Evolutionary conservation across 2,888 invertebrate genomes (phyloP), one percentile per base, ranked within the genome.

Genomic region (Steromphala cineraria): DNA sequence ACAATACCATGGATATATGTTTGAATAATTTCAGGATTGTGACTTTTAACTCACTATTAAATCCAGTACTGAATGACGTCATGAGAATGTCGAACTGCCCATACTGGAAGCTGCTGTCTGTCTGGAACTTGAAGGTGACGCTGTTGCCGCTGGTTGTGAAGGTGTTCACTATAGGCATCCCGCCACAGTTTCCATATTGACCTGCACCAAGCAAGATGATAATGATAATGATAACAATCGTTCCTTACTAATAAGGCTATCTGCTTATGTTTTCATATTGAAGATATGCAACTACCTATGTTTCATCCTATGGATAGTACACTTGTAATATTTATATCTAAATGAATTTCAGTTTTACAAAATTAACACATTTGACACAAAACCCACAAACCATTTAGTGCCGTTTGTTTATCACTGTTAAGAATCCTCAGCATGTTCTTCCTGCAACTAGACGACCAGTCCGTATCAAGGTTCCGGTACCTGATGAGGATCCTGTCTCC

Each of bases 71-170:
- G 53, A 75, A 75, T 13, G 46, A 52, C 15, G 75, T 75, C n/a
- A 75, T 21, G 46, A 75, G 75, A 15, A 75, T 52, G 75, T 75
- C 75, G 7, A 75, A 75, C 19, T 75, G 75, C 8, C 75, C 75
- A 52, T 75, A 75, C 53, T 75, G 75, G 52, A 75, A 24, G n/a
- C 21, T 52, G 75, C 21, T 21, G 52, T 75, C 75, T n/a, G 75
- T 75, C n/a, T 24, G 19, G 24, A 75, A 75, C 75, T 52, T 24
- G 52, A 75, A 52, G 19, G 24, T 46, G 24, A 52, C 75, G 24
- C n/a, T 13, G n/a, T 24, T 52, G 19, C 53, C 75, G 24, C 75
- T 40, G n/a, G 75, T 52, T 24, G 19, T 17, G 46, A 31, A 74
- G 3, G 40, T 52, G 8, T 52, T 75, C 4, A 21, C 13, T 2